Evolutionary conservation across 2,888 invertebrate genomes (phyloP).

Genomic region (Blastobasis adustella): DNA sequence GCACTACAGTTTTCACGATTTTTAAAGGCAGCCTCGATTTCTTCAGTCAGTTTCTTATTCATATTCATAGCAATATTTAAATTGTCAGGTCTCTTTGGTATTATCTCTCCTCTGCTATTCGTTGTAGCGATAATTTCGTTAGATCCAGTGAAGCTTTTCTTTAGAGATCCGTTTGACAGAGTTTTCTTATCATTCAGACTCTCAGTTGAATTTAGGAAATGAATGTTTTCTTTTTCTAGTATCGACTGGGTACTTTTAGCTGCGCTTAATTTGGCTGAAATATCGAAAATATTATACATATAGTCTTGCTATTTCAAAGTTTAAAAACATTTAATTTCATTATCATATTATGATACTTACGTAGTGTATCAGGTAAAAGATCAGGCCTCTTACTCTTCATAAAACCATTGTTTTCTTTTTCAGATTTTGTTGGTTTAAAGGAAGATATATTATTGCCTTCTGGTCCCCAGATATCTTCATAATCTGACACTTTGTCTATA

Average conservation of each 20-base stretch:
- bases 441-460: conserved; percentile 69
- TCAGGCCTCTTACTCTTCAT: conserved; percentile 76
- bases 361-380: conserved; percentile 75
- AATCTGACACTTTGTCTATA: conserved; percentile 94
- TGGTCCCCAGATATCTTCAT: conserved; percentile 94
- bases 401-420: conserved; percentile 64
- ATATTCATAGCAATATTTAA: conserved; percentile 62
- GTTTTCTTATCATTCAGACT: conserved; percentile 58
- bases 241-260: conserved; percentile 66
- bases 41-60: conserved; percentile 67
- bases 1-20: conserved; percentile 51
- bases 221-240: conserved; percentile 62
- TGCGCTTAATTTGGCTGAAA: conserved; percentile 59
- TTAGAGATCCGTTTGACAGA: conserved; percentile 50
- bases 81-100: conserved; percentile 68
- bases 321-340: not conserved
- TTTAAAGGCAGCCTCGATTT: conserved; percentile 61
- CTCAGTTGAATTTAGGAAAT: conserved; percentile 55
- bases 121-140: conserved; percentile 66
- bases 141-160: conserved; percentile 55
- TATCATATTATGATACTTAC: conserved; percentile 37
- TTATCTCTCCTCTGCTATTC: conserved; percentile 63
- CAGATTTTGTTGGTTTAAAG: conserved; percentile 59
- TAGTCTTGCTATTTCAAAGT: too few relatives aligned
- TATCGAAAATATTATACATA: conserved; percentile 4